Percentiles rank a stretch among this genome's conserved stretches.
These are phyloP conservation scores for Diadumene lineata DNA, from an alignment of 92 coral and sea anemone genomes.

Conservation along the genomic window DNA sequence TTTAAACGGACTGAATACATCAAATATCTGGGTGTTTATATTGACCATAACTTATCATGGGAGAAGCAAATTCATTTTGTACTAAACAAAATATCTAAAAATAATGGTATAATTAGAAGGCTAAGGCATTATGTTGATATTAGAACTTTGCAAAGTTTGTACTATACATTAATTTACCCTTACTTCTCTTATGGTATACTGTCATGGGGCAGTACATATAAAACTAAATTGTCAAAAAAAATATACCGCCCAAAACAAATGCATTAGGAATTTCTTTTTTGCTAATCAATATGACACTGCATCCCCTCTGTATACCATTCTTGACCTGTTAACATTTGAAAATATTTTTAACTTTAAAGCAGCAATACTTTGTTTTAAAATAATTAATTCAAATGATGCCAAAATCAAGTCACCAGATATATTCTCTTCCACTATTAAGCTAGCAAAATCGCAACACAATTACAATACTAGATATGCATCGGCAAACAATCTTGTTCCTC, in stretches of 20 bases:
- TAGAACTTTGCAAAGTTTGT: conserved; percentile 16
- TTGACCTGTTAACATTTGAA: conserved; percentile 45
- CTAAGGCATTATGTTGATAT: conserved; percentile 35
- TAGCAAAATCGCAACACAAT: conserved; percentile 34
- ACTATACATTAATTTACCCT: conserved; percentile 36
- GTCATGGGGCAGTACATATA: conserved; percentile 28
- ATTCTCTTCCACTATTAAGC: conserved; percentile 23
- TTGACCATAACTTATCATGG: conserved; percentile 56
- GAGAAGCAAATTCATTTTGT: conserved; percentile 2
- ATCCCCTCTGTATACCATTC: conserved; percentile 32
- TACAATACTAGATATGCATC: conserved; percentile 48
- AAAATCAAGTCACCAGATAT: conserved; percentile 24
- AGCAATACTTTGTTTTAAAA: conserved; percentile 38
- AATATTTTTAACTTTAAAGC: conserved; percentile 49
- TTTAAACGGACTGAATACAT: conserved; percentile 32
- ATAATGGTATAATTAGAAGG: conserved; percentile 29
- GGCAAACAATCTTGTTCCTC: conserved; percentile 28
- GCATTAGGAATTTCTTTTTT: conserved; percentile 49
- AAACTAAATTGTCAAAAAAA: conserved; percentile 18
- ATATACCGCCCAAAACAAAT: conserved; percentile 51
- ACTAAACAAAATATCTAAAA: conserved; percentile 29
- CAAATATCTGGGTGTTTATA: conserved; percentile 52
- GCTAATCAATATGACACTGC: conserved; percentile 44
- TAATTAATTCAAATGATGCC: conserved; percentile 10
- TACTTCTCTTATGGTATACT: conserved; percentile 39